Evolutionary conservation across 1,140 invertebrate genomes (phyloP), one percentile per base, ranked within the genome.

Genomic region (Cherax quadricarinatus): DNA sequence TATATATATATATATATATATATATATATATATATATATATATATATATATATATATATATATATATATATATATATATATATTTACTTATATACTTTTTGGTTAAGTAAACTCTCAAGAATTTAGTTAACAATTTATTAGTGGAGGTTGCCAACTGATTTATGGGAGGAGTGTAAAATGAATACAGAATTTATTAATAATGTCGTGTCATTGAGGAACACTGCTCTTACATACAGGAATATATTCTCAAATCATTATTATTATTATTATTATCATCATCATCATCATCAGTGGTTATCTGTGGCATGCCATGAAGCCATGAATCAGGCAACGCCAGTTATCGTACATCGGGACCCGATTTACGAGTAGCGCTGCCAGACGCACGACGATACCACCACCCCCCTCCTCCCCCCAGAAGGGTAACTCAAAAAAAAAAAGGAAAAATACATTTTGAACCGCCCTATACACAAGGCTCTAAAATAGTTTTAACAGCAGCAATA

Each of bases 41-140:
- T 86, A 24, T 60, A 4, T 30, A 41, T 30, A 62, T 86, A 66
- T 48, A 48, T 24, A 48, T 70, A n/a, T 49, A 51, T 53, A 48
- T n/a, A 57, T 75, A 24, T 86, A 41, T 86, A n/a, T 87, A 66
- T 87, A 49, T 87, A 66, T 78, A 49, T 78, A 41, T 87, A 53
- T 87, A 66, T 85, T 4, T 85, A 53, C n/a, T n/a, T n/a, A n/a
- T n/a, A n/a, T n/a, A n/a, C 4, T 10, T 14, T 14, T 21, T 81
- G 79, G 79, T 49, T 51, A 30, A 81, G 30, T 51, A 81, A 81
- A 81, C 30, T 41, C 30, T 9, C 6, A 53, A n/a, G 21, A 6
- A 53, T 81, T 51, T 81, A 81, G 79, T 81, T 81, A 81, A 81
- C 79, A 81, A 53, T 81, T 81, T 81, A 81, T 81, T 81, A 81